Evolutionary conservation across 2,888 invertebrate species (phyloP).

Genomic region (Pseudoips prasinana): DNA sequence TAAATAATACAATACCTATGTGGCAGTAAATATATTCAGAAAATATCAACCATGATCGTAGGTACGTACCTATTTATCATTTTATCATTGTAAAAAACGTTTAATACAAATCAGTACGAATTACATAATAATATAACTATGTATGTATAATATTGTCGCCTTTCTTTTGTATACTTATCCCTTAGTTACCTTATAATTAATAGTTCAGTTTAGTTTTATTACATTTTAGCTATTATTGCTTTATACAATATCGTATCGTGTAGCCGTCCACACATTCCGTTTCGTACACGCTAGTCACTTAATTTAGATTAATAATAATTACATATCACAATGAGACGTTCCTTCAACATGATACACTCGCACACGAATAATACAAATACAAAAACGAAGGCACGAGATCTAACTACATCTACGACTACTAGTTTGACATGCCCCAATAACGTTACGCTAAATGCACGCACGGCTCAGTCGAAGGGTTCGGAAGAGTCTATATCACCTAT

Average conservation of each 20-base stretch:
- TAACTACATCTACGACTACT: constrained; percentile 73
- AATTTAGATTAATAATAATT: constrained; percentile 81
- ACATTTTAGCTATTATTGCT: constrained; percentile 63
- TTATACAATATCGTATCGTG: constrained; percentile 78
- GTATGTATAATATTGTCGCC: constrained; percentile 54
- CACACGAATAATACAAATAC: constrained; percentile 70
- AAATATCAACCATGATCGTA: constrained; percentile 74
- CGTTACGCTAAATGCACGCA: constrained; percentile 70
- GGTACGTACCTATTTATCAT: constrained; percentile 43
- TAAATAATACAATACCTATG: constrained; percentile 56
- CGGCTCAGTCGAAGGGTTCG: constrained; percentile 59
- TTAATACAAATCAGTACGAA: constrained; percentile 59
- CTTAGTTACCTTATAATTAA: constrained; percentile 63
- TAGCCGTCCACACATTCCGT: constrained; percentile 67
- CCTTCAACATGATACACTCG: constrained; percentile 72
- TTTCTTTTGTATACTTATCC: constrained; percentile 65
- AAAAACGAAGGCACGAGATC: constrained; percentile 80
- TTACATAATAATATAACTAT: constrained; percentile 66
- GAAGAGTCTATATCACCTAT: constrained; percentile 52
- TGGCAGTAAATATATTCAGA: constrained; percentile 82
- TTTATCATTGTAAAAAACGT: constrained; percentile 71
- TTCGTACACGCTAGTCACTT: constrained; percentile 77
- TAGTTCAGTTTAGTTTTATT: constrained; percentile 49
- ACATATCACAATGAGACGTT: constrained; percentile 82
- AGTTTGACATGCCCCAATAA: constrained; percentile 66